Evolutionary conservation across 2,113 vertebrate genomes (phyloP), one percentile per base, ranked within the genome.

Genomic region (Phocoena phocoena): DNA sequence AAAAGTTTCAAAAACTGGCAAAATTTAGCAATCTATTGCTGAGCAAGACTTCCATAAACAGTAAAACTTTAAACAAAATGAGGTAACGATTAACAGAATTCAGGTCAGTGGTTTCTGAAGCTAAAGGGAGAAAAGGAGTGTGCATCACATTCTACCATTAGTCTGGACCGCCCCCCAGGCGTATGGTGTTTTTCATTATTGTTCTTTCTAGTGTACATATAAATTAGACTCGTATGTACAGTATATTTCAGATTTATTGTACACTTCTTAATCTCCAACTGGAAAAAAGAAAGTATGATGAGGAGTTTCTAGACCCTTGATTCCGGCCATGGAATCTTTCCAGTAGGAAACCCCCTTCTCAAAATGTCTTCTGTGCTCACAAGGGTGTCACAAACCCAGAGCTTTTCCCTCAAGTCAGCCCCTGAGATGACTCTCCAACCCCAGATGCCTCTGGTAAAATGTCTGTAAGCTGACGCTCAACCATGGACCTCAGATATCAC

Each of bases 1-100:
- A 28, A 93, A 90, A 50, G 18, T 8, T 33, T 92, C n/a, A 60
- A 67, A 85, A 80, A 15, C 73, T 80, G 50, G 53, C 44, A 65
- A 70, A 21, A 58, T 47, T 15, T 41, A 65, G 63, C 74, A 17
- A 60, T 38, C 17, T 41, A 13, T 38, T 31, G 62, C 88, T 81
- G 28, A 77, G 53, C 12, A 15, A 70, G 55, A n/a, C 15, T 58
- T 28, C 67, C 38, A 12, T 31, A 31, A 1, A 28, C 12, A 18
- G 11, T 58, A 58, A 94, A 65, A 85, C 65, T 88, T 85, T 58
- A 33, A 89, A 33, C 33, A 18, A 58, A 63, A 36, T 25, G n/a
- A 31, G 58, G 60, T 65, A 23, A 44, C 10, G 1, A 41, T 71
- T 6, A 67, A 5, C 36, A 36, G 21, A 60, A 71, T 41, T 50